A percentile compares a stretch with the other conserved stretches of the same genome.
phyloP scores from a whole-genome alignment of 1,140 invertebrate species.

The Penaeus japonicus region DNA sequence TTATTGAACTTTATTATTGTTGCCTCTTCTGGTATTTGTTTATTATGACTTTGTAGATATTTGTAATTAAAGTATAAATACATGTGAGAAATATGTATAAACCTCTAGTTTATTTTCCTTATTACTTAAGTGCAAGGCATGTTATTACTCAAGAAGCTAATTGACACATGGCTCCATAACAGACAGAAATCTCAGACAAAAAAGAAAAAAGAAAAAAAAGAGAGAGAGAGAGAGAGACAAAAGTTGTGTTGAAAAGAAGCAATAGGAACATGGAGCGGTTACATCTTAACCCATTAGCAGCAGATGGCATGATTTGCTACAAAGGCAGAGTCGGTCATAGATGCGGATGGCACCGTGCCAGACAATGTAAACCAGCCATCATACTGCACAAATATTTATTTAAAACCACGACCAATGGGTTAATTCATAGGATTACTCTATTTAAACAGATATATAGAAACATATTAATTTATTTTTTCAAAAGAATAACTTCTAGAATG shows the following conservation, averaged over 20 bases:
- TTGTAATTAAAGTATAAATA: conserved; percentile 36
- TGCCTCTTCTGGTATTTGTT: conserved; percentile 36
- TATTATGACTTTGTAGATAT: conserved; percentile 39
- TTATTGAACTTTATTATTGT: conserved; percentile 20
- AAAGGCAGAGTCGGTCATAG: no score
- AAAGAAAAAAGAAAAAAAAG: no score
- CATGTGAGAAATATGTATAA: background rate
- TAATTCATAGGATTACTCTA: no score
- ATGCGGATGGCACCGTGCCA: no score
- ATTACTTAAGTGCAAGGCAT: background rate
- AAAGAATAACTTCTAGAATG: background rate
- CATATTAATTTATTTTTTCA: background rate
- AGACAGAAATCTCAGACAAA: background rate
- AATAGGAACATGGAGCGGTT: no score
- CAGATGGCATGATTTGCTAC: no score
- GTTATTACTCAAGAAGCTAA: background rate
- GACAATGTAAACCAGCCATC: no score
- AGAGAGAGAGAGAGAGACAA: no score
- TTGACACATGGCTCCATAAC: background rate
- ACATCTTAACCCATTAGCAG: no score
- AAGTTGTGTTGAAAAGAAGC: no score
- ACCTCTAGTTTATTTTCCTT: background rate
- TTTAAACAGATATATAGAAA: background rate
- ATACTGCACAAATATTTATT: no score
- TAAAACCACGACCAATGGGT: no score